These are phyloP conservation scores for Cyclargus thomasi DNA, from an alignment of 1,140 invertebrate species.

Conservation along the genomic window DNA sequence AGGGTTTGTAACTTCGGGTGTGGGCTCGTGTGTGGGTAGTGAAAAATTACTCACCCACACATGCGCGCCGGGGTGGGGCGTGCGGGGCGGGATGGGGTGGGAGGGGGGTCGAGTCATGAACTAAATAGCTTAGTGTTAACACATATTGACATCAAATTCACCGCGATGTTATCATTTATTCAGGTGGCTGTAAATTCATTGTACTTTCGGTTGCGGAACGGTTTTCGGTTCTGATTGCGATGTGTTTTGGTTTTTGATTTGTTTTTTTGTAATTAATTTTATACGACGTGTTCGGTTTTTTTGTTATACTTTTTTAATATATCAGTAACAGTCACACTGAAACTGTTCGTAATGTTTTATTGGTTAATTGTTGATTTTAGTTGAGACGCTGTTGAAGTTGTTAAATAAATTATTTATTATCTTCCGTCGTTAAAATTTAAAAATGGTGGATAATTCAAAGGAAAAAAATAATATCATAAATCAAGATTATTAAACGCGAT, in stretches of 20 bases:
- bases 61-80: slow-evolving; percentile 31
- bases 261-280: not conserved
- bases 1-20: slow-evolving; percentile 69
- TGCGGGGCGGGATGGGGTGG: slow-evolving; percentile 29
- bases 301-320: too few species aligned
- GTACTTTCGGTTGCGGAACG: slow-evolving; percentile 50
- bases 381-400: too few species aligned
- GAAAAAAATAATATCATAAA: too few species aligned
- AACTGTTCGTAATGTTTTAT: too few species aligned
- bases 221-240: slow-evolving; percentile 18
- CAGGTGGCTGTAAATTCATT: slow-evolving; percentile 65
- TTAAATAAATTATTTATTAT: too few species aligned
- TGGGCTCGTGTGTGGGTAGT: slow-evolving; percentile 58
- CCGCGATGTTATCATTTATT: slow-evolving; percentile 74
- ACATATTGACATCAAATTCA: slow-evolving; percentile 76
- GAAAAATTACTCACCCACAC: slow-evolving; percentile 70
- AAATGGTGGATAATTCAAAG: too few species aligned
- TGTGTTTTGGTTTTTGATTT: not conserved
- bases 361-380: too few species aligned
- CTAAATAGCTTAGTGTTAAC: slow-evolving; percentile 76
- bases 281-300: too few species aligned
- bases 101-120: slow-evolving; percentile 67
- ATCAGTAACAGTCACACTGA: too few species aligned
- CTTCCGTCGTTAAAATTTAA: too few species aligned
- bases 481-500: not conserved